Conservation (phyloP, 2,888 invertebrate species). For the Emmelina monodactyla region DNA sequence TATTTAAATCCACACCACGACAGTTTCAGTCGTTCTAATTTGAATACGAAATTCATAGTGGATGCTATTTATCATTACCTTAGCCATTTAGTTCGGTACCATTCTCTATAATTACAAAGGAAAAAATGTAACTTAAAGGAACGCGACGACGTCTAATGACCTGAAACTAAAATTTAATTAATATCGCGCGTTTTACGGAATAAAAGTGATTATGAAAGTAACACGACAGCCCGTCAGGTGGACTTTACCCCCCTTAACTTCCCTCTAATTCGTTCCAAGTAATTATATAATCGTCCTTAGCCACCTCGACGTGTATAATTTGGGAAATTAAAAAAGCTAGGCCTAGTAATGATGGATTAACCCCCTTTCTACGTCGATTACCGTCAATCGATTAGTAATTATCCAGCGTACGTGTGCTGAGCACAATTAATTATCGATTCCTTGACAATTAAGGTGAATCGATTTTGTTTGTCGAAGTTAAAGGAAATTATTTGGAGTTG, state of each 20-base stretch:
- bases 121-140: conserved; percentile 61
- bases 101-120: conserved; percentile 54
- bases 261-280: conserved; percentile 43
- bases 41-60: conserved; percentile 62
- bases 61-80: conserved; percentile 61
- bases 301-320: conserved; percentile 49
- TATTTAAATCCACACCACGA: conserved; percentile 51
- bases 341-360: conserved; percentile 65
- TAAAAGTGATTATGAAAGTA: conserved; percentile 64
- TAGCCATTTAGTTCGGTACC: conserved; percentile 59
- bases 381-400: conserved; percentile 65
- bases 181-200: conserved; percentile 64
- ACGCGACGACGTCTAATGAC: conserved; percentile 62
- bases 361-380: conserved; percentile 60
- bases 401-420: conserved; percentile 60
- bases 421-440: conserved; percentile 67
- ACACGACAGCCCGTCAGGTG: conserved; percentile 47
- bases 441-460: conserved; percentile 60
- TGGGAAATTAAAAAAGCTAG: conserved; percentile 64
- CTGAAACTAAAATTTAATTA: conserved; percentile 68
- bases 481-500: conserved; percentile 63
- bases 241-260: conserved; percentile 27
- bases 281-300: conserved; percentile 57
- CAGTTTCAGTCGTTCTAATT: conserved; percentile 55
- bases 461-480: conserved; percentile 65